phyloP scores from a whole-genome alignment of 2,888 invertebrate species.

The Eretmocerus hayati region DNA sequence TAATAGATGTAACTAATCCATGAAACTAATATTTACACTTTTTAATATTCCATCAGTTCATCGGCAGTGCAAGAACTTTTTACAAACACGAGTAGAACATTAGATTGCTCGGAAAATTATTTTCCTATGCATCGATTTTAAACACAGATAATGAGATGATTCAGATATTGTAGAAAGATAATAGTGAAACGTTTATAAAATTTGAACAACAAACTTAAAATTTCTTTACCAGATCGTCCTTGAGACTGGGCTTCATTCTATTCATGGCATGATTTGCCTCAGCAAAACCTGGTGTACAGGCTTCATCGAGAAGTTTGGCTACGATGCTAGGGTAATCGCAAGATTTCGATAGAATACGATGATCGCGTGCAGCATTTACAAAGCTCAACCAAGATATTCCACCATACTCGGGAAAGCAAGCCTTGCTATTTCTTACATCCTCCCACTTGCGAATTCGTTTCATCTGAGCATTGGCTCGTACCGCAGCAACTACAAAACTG shows the following conservation, averaged over 20 bases:
- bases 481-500: constrained; percentile 51
- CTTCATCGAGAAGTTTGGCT: constrained; percentile 52
- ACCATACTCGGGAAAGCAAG: constrained; percentile 63
- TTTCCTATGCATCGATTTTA: too few relatives aligned
- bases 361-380: constrained; percentile 51
- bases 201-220: neutral
- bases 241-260: neutral
- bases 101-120: too few relatives aligned
- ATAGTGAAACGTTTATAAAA: neutral
- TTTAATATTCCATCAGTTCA: too few relatives aligned
- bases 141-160: too few relatives aligned
- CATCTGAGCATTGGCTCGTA: constrained; percentile 36
- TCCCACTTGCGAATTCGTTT: constrained; percentile 48
- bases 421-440: constrained; percentile 52
- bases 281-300: constrained; percentile 58
- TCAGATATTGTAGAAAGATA: too few relatives aligned
- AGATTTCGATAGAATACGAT: constrained; percentile 48
- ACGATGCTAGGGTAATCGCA: constrained; percentile 56
- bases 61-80: too few relatives aligned
- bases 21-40: too few relatives aligned
- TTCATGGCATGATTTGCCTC: constrained; percentile 45
- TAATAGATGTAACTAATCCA: neutral
- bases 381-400: constrained; percentile 62
- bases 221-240: constrained; percentile 6
- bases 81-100: too few relatives aligned